Evolutionary conservation across 2,888 invertebrate species (phyloP), one percentile per base, ranked within the genome.

Genomic region (Agrochola litura): DNA sequence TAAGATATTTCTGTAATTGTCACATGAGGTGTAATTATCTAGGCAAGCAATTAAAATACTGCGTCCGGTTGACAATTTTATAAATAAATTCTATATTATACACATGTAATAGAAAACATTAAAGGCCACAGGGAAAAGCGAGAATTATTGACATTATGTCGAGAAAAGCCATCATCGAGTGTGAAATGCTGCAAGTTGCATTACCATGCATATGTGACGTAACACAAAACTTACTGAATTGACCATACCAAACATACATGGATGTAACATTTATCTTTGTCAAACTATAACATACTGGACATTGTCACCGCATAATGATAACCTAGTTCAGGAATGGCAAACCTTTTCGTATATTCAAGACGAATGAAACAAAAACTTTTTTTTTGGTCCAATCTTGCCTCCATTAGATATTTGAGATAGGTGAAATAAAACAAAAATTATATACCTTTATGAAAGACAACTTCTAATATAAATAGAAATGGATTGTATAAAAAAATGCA

Each of bases 191-290:
- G 61, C 72, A 79, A 54, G 46, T 73, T 77, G 65, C 76, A 77
- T 56, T 61, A 66, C 49, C 30, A 58, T 64, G 25, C 60, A 58
- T 22, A 19, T 6, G 41, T 77, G 71, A 74, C 19, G 54, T 71
- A 77, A 74, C 25, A 30, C 64, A 75, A 73, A 81, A 66, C 61
- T 74, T 66, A 81, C 76, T 67, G 72, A 78, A 79, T 75, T 76
- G 22, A 43, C 12, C 56, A 61, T 73, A 52, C n/a, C 46, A 14
- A 56, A 61, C 76, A 43, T 66, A 76, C 37, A 78, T 81, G 74
- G 72, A 58, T 77, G 68, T 41, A 64, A 73, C 76, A 86, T 87
- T 83, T 76, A 86, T 88, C 80, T 81, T 81, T 73, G 83, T 88
- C 86, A 81, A 83, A 82, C 60, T 88, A 73, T 83, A 79, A 77